Conservation (phyloP, 2,797 vertebrate genomes). For the Squalus acanthias region DNA sequence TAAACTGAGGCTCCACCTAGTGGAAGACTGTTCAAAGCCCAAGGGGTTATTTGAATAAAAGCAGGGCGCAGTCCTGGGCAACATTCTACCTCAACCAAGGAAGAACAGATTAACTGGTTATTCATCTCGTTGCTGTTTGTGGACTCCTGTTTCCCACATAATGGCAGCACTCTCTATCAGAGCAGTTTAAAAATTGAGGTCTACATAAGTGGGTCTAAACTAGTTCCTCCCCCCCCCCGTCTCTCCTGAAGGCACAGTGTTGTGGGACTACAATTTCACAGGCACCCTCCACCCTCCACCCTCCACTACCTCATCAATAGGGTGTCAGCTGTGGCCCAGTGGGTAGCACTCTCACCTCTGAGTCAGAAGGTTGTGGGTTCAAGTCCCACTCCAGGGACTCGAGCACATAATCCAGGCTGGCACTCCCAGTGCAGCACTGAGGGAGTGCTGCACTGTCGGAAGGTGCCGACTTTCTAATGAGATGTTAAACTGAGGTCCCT, state of each 20-base stretch:
- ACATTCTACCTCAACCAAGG: background rate
- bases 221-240: background rate
- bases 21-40: background rate
- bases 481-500: no score
- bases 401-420: no score
- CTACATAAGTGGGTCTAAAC: background rate
- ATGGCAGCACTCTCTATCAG: background rate
- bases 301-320: background rate
- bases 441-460: no score
- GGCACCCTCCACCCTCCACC: background rate
- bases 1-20: background rate
- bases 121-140: background rate
- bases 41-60: background rate
- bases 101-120: background rate
- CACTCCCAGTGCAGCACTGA: no score
- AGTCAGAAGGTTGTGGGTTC: no score
- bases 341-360: background rate
- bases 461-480: no score
- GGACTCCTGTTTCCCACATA: background rate
- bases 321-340: background rate
- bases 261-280: background rate
- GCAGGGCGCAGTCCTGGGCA: background rate
- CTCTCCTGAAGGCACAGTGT: background rate
- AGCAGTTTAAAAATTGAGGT: background rate
- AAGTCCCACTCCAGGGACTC: no score